Conservation (phyloP, 2,113 vertebrate genomes). For the Platysteira castanea region DNA sequence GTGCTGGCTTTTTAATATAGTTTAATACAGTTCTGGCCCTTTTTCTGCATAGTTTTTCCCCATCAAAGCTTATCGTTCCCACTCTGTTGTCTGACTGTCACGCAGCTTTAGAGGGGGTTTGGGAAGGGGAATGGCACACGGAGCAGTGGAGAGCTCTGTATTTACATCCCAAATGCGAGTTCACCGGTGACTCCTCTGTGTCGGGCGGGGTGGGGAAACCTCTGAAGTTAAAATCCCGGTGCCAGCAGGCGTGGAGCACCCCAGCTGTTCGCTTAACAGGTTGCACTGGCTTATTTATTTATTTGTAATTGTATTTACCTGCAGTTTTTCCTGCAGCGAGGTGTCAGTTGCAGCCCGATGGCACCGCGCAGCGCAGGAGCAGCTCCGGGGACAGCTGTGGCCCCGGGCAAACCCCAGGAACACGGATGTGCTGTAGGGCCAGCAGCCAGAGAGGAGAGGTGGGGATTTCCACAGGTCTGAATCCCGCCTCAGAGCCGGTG, state of each 20-base stretch:
- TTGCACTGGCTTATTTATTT: neutral
- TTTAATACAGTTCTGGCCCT: slow-evolving; percentile 11
- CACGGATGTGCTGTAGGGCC: neutral
- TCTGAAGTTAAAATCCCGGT: neutral
- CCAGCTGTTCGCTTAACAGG: neutral
- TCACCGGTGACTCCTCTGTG: neutral
- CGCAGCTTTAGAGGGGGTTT: neutral
- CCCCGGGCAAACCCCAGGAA: neutral
- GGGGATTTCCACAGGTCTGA: neutral
- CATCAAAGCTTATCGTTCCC: neutral
- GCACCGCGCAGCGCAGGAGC: fast-evolving
- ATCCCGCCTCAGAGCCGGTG: neutral
- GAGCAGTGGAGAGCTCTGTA: neutral
- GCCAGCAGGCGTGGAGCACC: neutral
- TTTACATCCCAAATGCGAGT: neutral
- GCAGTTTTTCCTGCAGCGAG: neutral
- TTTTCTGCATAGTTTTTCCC: neutral
- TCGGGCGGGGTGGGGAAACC: neutral
- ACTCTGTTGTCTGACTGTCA: neutral
- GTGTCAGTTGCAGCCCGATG: neutral
- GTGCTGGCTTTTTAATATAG: slow-evolving; percentile 10
- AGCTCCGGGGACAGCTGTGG: neutral
- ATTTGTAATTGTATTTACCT: neutral
- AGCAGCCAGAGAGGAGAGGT: neutral
- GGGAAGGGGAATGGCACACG: neutral